phyloP scores from a whole-genome alignment of 1,140 invertebrate genomes.

The Drosophila malerkotliana region DNA sequence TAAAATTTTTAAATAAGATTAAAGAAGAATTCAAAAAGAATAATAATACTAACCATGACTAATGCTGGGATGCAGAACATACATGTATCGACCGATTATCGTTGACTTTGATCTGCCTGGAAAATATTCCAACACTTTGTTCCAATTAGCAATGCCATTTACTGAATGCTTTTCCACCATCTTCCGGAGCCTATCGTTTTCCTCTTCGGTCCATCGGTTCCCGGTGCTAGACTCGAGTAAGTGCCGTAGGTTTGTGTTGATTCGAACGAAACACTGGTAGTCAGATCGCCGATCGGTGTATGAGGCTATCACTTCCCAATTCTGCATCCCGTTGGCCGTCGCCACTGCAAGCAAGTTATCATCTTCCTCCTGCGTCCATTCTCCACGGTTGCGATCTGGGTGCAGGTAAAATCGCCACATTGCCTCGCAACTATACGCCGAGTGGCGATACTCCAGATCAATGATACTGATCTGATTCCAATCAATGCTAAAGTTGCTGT shows the following conservation, averaged over 20 bases:
- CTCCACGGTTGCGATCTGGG: conserved; percentile 87
- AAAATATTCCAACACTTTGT: conserved; percentile 86
- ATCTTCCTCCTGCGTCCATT: conserved; percentile 87
- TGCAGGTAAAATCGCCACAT: conserved; percentile 89
- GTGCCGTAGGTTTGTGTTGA: conserved; percentile 84
- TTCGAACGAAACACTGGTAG: conserved; percentile 89
- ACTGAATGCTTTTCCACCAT: conserved; percentile 85
- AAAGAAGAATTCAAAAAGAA: not conserved
- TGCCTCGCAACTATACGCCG: conserved; percentile 85
- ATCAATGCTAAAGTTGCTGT: conserved; percentile 70
- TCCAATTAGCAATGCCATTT: conserved; percentile 88
- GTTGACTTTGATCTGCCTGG: conserved; percentile 87
- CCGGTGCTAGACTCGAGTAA: conserved; percentile 71
- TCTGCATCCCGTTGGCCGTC: conserved; percentile 84
- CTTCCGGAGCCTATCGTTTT: conserved; percentile 86
- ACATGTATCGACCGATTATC: conserved; percentile 86
- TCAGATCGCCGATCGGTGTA: conserved; percentile 85
- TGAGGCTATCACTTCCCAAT: conserved; percentile 88
- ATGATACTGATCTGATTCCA: conserved; percentile 83
- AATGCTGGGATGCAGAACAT: conserved; percentile 81
- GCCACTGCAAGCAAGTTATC: conserved; percentile 84
- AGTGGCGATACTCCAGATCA: conserved; percentile 84
- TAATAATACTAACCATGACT: conserved; percentile 55
- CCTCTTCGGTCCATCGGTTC: conserved; percentile 85
- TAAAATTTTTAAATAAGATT: conserved; percentile 18